A percentile compares a stretch with the other conserved stretches of the same genome.
Conservation (phyloP, 2,113 vertebrate genomes). For the Oxygymnocypris stewartii region DNA sequence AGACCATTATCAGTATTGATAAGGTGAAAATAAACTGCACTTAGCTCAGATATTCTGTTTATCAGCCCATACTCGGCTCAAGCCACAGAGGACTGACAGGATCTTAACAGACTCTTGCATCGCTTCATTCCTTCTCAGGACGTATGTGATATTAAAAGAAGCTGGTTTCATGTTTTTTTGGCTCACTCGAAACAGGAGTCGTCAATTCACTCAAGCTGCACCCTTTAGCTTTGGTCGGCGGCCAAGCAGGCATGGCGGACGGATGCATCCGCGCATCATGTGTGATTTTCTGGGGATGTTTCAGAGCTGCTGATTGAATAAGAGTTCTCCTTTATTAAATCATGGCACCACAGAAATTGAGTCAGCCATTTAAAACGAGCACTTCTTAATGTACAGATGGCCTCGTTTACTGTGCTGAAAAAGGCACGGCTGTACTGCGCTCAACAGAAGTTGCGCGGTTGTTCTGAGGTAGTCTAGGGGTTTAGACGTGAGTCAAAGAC, state of each 20-base stretch:
- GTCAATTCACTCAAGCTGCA: constrained; percentile 44
- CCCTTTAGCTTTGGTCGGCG: constrained; percentile 47
- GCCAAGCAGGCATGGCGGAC: constrained; percentile 50
- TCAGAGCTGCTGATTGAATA: constrained; percentile 40
- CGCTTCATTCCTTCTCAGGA: neutral
- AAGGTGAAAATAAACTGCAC: constrained; percentile 61
- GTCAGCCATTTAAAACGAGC: constrained; percentile 20
- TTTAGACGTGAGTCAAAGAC: neutral
- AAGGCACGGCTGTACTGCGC: neutral
- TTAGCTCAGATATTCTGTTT: constrained; percentile 52
- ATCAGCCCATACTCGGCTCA: constrained; percentile 40
- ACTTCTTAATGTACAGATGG: constrained; percentile 37
- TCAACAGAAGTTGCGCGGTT: constrained; percentile 8
- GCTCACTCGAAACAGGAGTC: constrained; percentile 17
- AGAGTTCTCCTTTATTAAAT: constrained; percentile 46
- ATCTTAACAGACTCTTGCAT: constrained; percentile 26
- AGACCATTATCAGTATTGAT: constrained; percentile 60
- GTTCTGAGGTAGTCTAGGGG: constrained; percentile 11
- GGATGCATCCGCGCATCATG: constrained; percentile 38
- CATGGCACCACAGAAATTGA: constrained; percentile 44
- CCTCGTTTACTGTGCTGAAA: neutral
- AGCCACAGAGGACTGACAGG: constrained; percentile 21
- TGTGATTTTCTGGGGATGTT: constrained; percentile 52
- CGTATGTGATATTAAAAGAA: constrained; percentile 23
- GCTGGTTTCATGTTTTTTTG: constrained; percentile 16